Evolutionary conservation across 2,113 vertebrate species (phyloP).

Genomic region (Erythrolamprus reginae): DNA sequence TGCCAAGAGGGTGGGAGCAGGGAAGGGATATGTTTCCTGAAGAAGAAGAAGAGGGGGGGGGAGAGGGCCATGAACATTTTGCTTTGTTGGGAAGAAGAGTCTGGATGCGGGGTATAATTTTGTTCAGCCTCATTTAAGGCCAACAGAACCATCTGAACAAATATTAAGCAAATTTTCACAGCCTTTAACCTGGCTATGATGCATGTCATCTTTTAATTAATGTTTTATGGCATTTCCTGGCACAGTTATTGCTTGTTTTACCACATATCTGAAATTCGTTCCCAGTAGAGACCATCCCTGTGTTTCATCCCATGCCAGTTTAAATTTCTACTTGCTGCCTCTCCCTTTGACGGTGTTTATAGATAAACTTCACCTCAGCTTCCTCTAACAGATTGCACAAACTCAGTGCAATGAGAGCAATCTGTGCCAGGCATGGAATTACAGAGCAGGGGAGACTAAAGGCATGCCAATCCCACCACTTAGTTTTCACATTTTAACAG

Average conservation of each 20-base stretch:
- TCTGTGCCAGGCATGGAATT: not conserved
- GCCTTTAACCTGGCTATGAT: conserved; percentile 55
- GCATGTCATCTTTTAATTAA: conserved; percentile 60
- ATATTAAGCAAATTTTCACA: conserved; percentile 62
- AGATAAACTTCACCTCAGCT: not conserved
- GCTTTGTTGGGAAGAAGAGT: conserved; percentile 60
- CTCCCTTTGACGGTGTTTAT: conserved; percentile 4
- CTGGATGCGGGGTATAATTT: conserved; percentile 62
- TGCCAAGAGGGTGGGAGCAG: conserved; percentile 19
- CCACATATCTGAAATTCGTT: conserved; percentile 40
- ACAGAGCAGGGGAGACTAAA: not conserved
- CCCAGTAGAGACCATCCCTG: conserved; percentile 14
- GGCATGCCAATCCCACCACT: not conserved
- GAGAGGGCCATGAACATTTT: conserved; percentile 62
- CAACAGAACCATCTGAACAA: conserved; percentile 60
- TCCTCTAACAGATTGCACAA: not conserved
- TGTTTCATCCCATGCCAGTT: conserved; percentile 35
- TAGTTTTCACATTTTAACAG: not conserved
- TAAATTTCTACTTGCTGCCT: not conserved
- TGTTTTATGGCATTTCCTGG: conserved; percentile 56
- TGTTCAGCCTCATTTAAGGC: conserved; percentile 63
- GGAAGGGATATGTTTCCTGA: conserved; percentile 46
- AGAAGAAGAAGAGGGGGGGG: conserved; percentile 59
- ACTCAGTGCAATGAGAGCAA: not conserved
- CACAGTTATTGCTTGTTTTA: conserved; percentile 41